phyloP scores from a whole-genome alignment of 2,113 vertebrate species.

The Ranitomeya imitator region DNA sequence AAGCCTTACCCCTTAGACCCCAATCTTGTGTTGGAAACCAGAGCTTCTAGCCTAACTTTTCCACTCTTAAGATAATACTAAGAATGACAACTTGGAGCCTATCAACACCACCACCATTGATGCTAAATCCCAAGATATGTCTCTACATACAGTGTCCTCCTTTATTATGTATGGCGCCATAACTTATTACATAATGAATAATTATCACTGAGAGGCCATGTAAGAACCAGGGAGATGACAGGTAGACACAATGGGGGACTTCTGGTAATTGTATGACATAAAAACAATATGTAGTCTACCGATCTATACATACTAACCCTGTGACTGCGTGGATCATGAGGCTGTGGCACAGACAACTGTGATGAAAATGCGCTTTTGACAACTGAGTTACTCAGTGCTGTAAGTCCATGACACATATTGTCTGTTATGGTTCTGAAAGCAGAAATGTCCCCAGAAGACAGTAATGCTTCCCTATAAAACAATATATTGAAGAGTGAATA shows the following conservation, averaged over 20 bases:
- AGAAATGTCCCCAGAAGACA: slow-evolving; percentile 68
- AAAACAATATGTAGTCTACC: background rate
- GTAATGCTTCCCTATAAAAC: slow-evolving; percentile 67
- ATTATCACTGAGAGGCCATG: background rate
- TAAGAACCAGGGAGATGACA: background rate
- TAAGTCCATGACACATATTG: slow-evolving; percentile 65
- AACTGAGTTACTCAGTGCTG: slow-evolving; percentile 64
- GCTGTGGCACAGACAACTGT: slow-evolving; percentile 68
- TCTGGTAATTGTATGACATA: background rate
- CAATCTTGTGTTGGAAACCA: too few relatives aligned
- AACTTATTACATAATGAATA: background rate
- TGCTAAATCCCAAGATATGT: too few relatives aligned
- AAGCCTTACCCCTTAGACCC: too few relatives aligned
- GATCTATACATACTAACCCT: slow-evolving; percentile 62
- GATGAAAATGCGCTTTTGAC: slow-evolving; percentile 64
- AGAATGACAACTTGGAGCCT: too few relatives aligned
- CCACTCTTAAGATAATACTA: too few relatives aligned
- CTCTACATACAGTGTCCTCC: too few relatives aligned
- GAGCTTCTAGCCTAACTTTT: too few relatives aligned
- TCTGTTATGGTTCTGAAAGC: slow-evolving; percentile 73
- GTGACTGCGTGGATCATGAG: slow-evolving; percentile 64
- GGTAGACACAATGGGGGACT: background rate
- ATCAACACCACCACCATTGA: too few relatives aligned
- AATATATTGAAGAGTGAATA: background rate
- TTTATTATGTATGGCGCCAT: too few relatives aligned